phyloP scores from a whole-genome alignment of 2,797 vertebrate species.

The Rhinella marina region DNA sequence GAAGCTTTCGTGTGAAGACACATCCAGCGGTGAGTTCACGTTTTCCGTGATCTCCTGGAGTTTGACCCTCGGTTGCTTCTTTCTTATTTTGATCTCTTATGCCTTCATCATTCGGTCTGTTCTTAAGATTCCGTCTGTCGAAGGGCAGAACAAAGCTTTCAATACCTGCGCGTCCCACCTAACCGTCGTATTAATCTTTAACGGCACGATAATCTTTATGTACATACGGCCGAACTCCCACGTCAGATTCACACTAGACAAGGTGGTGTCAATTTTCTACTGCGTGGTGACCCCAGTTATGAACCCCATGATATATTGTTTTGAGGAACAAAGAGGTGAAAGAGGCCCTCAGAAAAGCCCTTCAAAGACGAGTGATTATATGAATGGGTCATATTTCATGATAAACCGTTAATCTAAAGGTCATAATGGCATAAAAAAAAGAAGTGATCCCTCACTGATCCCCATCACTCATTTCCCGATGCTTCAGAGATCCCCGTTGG shows the following conservation, averaged over 20 bases:
- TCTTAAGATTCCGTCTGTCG: constrained; percentile 51
- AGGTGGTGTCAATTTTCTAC: constrained; percentile 64
- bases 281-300: constrained; percentile 63
- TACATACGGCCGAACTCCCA: constrained; percentile 44
- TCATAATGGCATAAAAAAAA: too few species aligned
- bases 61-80: constrained; percentile 61
- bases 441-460: too few species aligned
- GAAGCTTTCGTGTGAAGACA: constrained; percentile 61
- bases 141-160: constrained; percentile 61
- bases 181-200: constrained; percentile 60
- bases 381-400: background rate
- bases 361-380: background rate
- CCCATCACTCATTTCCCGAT: too few species aligned
- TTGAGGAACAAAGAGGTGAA: constrained; percentile 66
- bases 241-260: constrained; percentile 49
- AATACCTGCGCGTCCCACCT: constrained; percentile 65
- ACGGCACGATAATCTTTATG: constrained; percentile 59
- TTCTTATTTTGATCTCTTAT: constrained; percentile 62
- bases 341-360: constrained; percentile 51
- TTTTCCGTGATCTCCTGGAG: constrained; percentile 60
- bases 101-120: constrained; percentile 60
- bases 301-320: constrained; percentile 66
- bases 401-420: too few species aligned
- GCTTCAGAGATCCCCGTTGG: too few species aligned
- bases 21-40: constrained; percentile 44